phyloP scores from a whole-genome alignment of 2,888 invertebrate genomes.

The Dolichopus griseipennis region DNA sequence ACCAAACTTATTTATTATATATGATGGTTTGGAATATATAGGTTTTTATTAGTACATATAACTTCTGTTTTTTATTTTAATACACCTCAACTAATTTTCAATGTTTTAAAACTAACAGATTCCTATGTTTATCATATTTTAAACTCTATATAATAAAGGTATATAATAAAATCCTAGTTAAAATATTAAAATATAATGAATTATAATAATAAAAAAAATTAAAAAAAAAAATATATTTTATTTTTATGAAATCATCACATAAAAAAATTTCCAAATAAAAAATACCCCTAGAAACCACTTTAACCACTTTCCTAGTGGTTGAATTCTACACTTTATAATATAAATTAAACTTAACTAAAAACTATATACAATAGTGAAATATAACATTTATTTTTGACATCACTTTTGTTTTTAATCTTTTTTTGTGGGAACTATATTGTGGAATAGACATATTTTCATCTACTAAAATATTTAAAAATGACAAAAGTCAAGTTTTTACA shows the following conservation, averaged over 20 bases:
- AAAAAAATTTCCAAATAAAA: neutral
- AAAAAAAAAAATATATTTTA: neutral
- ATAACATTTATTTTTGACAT: no score
- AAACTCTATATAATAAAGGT: neutral
- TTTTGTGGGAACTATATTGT: no score
- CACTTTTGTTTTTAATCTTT: no score
- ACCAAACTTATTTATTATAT: neutral
- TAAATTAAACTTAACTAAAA: no score
- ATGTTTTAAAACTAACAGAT: no score
- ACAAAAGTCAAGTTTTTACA: no score
- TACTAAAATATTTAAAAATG: no score
- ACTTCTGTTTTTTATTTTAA: neutral
- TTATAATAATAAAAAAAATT: neutral
- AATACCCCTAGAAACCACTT: neutral
- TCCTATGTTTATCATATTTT: neutral
- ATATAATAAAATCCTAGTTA: neutral
- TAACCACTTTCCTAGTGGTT: neutral
- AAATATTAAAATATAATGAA: neutral
- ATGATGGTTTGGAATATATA: neutral
- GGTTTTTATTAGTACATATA: neutral
- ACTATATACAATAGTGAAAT: no score
- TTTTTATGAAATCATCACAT: neutral
- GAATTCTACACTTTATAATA: neutral
- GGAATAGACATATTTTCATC: no score
- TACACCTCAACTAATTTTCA: neutral